Evolutionary conservation across 2,797 vertebrate species (phyloP).

Genomic region (Gadopsis marmoratus): DNA sequence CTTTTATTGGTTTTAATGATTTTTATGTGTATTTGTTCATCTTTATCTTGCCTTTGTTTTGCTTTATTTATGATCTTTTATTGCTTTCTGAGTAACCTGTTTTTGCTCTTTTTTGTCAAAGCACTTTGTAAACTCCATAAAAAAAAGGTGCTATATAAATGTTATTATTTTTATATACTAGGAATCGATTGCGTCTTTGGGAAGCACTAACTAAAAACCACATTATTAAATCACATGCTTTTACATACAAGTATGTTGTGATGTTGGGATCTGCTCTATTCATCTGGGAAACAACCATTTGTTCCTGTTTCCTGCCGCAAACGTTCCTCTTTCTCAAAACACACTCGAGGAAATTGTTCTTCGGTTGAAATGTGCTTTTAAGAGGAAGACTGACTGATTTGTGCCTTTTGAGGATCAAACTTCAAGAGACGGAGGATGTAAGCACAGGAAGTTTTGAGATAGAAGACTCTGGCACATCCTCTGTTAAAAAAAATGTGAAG

Average conservation of each 20-base stretch:
- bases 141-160: too few relatives aligned
- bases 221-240: constrained; percentile 9
- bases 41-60: too few relatives aligned
- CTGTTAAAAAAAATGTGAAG: constrained; percentile 19
- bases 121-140: too few relatives aligned
- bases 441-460: constrained; percentile 43
- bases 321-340: constrained; percentile 27
- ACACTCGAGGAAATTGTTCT: constrained; percentile 29
- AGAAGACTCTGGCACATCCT: constrained; percentile 30
- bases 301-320: background rate
- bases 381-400: constrained; percentile 33
- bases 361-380: constrained; percentile 18
- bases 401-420: constrained; percentile 40
- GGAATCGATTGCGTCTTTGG: too few relatives aligned
- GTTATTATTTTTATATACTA: too few relatives aligned
- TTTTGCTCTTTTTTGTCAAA: too few relatives aligned
- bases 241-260: background rate
- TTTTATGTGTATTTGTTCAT: too few relatives aligned
- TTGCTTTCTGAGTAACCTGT: too few relatives aligned
- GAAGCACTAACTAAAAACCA: background rate
- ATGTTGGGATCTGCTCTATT: background rate
- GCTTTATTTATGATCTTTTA: too few relatives aligned
- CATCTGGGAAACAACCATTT: background rate
- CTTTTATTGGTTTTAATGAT: too few relatives aligned
- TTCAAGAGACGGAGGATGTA: constrained; percentile 28